Conservation (phyloP, 2,888 invertebrate genomes). For the Cacoxenus indagator region DNA sequence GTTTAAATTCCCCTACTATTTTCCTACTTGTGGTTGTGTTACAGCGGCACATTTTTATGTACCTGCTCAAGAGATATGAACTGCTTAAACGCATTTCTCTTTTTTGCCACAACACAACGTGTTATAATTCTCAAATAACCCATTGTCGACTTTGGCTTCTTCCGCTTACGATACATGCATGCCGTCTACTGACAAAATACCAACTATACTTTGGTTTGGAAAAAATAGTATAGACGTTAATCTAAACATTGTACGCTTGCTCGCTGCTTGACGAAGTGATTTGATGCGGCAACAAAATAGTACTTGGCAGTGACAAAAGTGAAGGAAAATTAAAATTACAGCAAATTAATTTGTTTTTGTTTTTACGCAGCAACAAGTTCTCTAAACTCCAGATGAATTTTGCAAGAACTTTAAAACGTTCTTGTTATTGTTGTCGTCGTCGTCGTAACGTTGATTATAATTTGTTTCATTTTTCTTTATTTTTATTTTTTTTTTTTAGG, state of each 20-base stretch:
- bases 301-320: no score
- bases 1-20: no score
- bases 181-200: neutral
- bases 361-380: neutral
- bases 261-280: neutral
- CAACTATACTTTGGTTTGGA: neutral
- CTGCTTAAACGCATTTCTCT: neutral
- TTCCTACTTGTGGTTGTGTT: no score
- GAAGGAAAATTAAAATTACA: no score
- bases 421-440: neutral
- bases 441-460: neutral
- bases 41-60: no score
- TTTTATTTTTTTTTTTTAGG: conserved; percentile 20
- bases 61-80: no score
- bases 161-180: neutral
- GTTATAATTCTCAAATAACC: neutral
- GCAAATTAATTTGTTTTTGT: no score
- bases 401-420: neutral
- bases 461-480: conserved; percentile 18
- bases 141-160: neutral
- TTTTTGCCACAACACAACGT: neutral
- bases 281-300: neutral
- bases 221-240: neutral
- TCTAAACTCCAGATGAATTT: no score
- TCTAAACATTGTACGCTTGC: neutral